A percentile compares a stretch with the other conserved stretches of the same genome.
Evolutionary conservation across 2,113 vertebrate genomes (phyloP).

Genomic region (Epinephelus moara): DNA sequence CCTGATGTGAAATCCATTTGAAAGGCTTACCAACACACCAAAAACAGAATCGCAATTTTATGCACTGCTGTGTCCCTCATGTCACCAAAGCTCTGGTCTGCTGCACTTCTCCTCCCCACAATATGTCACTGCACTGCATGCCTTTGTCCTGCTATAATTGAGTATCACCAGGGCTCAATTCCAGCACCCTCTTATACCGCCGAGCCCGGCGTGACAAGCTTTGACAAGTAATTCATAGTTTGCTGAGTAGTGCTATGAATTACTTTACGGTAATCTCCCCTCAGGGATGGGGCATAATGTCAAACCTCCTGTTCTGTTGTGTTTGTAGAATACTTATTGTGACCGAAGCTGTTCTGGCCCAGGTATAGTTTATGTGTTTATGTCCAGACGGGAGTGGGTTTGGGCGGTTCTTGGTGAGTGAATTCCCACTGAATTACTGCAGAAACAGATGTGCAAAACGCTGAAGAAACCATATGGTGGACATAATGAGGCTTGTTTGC

Average conservation of each 20-base stretch:
- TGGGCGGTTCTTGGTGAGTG: constrained; percentile 10
- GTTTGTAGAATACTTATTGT: constrained; percentile 52
- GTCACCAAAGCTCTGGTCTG: constrained; percentile 41
- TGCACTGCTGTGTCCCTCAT: constrained; percentile 42
- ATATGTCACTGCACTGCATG: constrained; percentile 15
- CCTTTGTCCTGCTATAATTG: constrained; percentile 66
- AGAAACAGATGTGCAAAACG: constrained; percentile 18
- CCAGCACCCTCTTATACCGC: constrained; percentile 12
- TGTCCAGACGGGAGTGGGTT: constrained; percentile 14
- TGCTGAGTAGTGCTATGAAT: constrained; percentile 59
- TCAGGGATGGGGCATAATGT: constrained; percentile 32
- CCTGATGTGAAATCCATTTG: constrained; percentile 48
- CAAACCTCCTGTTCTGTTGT: constrained; percentile 35
- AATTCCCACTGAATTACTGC: constrained; percentile 48
- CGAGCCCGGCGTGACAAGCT: constrained; percentile 42
- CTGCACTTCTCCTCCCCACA: constrained; percentile 34
- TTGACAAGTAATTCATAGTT: constrained; percentile 71
- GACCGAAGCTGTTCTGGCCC: constrained; percentile 10
- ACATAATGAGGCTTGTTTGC: constrained; percentile 57
- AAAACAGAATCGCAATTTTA: constrained; percentile 43
- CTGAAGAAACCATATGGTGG: constrained; percentile 62
- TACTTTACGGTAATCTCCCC: constrained; percentile 54
- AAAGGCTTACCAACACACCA: constrained; percentile 36
- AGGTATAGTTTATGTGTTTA: constrained; percentile 47
- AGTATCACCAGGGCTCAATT: constrained; percentile 47